A percentile compares a stretch with the other conserved stretches of the same genome.
Evolutionary conservation across 2,888 invertebrate species (phyloP).

Genomic region (Lasioglossum figueresi): DNA sequence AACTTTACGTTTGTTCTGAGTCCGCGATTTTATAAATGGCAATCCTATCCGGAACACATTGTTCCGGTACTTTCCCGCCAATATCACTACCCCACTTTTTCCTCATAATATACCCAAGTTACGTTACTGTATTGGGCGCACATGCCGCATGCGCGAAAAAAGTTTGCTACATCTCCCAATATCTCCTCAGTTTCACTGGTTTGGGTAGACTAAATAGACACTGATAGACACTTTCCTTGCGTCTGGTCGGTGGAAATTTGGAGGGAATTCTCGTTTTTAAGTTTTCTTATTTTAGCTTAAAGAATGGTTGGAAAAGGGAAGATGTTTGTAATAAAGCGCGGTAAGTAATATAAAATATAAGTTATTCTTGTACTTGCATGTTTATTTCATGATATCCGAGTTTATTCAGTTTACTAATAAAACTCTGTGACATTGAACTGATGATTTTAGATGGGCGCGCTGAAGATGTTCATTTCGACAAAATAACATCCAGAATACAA

Average conservation of each 20-base stretch:
- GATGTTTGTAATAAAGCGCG: conserved; percentile 82
- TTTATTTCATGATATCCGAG: neutral
- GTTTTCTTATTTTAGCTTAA: neutral
- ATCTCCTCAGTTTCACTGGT: too few relatives aligned
- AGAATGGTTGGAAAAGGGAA: conserved; percentile 77
- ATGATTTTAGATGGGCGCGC: conserved; percentile 89
- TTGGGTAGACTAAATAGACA: too few relatives aligned
- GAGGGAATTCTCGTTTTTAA: neutral
- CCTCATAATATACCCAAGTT: too few relatives aligned
- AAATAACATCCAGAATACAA: conserved; percentile 97
- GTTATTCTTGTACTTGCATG: neutral
- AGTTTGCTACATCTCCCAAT: too few relatives aligned
- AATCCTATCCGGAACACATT: too few relatives aligned
- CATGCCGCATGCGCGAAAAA: too few relatives aligned
- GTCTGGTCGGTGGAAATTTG: neutral
- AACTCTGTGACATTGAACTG: neutral
- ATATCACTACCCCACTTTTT: too few relatives aligned
- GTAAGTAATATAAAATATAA: conserved; percentile 45
- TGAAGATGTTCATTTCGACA: conserved; percentile 98
- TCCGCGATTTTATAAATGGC: too few relatives aligned
- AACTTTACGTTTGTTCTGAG: too few relatives aligned
- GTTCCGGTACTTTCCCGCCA: too few relatives aligned
- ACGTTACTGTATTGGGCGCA: too few relatives aligned
- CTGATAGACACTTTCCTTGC: neutral
- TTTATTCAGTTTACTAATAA: neutral